Conservation (phyloP, 2,888 invertebrate genomes). For the Caenorhabditis sp. region DNA sequence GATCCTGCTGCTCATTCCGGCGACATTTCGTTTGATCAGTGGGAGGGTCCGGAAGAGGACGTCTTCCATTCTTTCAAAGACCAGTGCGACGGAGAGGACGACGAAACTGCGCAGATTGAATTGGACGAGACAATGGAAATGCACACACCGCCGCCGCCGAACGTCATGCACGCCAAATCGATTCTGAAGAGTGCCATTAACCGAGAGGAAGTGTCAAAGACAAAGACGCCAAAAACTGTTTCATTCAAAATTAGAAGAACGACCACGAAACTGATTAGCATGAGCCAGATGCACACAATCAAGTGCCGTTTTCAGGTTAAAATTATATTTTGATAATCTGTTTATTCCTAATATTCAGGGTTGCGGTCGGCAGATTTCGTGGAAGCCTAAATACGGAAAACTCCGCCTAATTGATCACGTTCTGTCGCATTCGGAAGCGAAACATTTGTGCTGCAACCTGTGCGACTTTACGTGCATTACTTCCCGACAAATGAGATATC, state of each 20-base stretch:
- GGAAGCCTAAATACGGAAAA: conserved; percentile 47
- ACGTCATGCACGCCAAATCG: neutral
- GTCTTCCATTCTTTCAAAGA: neutral
- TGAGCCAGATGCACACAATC: conserved; percentile 2
- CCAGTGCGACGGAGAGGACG: too few relatives aligned
- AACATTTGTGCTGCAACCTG: conserved; percentile 2
- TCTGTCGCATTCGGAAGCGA: conserved; percentile 1
- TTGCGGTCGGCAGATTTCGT: conserved; percentile 4
- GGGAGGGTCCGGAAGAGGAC: neutral
- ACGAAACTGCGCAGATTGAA: neutral
- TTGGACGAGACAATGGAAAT: neutral
- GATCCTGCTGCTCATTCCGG: too few relatives aligned
- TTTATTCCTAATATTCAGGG: neutral
- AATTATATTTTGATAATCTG: neutral
- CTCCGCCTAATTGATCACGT: conserved; percentile 43
- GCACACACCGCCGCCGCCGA: conserved; percentile 2
- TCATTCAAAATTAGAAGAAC: conserved; percentile 17
- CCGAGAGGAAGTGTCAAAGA: too few relatives aligned
- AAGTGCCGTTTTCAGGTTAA: conserved; percentile 13
- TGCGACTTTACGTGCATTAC: conserved; percentile 17
- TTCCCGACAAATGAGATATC: conserved; percentile 24
- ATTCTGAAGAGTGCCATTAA: conserved; percentile 12
- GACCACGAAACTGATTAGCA: neutral
- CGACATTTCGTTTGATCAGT: too few relatives aligned
- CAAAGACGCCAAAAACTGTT: conserved; percentile 5